Percentiles rank a stretch among this genome's conserved stretches.
phyloP scores from a whole-genome alignment of 2,797 vertebrate species.

The Gymnocypris eckloni region DNA sequence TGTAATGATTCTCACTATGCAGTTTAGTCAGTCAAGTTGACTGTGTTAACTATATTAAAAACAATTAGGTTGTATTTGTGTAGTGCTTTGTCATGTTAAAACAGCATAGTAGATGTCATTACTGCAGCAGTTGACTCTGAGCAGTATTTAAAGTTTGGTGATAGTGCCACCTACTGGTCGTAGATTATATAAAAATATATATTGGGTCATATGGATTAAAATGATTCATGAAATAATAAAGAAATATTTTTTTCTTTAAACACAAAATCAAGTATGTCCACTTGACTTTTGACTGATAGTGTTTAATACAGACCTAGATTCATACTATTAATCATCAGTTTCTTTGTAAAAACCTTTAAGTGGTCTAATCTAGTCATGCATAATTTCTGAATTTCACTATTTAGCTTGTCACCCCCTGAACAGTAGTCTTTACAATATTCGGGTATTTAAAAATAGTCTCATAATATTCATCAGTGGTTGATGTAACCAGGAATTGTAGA shows the following conservation, averaged over 20 bases:
- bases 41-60: not conserved
- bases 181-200: not conserved
- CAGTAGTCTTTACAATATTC: not conserved
- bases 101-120: not conserved
- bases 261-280: not conserved
- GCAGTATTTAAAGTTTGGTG: not conserved
- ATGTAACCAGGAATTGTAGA: not conserved
- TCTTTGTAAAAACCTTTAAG: not conserved
- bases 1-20: not conserved
- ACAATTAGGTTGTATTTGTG: not conserved
- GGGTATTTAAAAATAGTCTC: not conserved
- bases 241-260: not conserved
- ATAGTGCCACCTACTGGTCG: slow-evolving; percentile 2
- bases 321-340: not conserved
- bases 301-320: not conserved
- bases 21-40: too few species aligned
- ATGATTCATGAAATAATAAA: not conserved
- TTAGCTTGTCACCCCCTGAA: not conserved
- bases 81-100: not conserved
- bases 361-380: not conserved
- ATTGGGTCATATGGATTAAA: not conserved
- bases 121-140: not conserved
- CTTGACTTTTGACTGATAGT: not conserved
- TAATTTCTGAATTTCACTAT: not conserved
- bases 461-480: not conserved